Conservation (phyloP, 2,888 invertebrate genomes). For the Andrena flavipes region DNA sequence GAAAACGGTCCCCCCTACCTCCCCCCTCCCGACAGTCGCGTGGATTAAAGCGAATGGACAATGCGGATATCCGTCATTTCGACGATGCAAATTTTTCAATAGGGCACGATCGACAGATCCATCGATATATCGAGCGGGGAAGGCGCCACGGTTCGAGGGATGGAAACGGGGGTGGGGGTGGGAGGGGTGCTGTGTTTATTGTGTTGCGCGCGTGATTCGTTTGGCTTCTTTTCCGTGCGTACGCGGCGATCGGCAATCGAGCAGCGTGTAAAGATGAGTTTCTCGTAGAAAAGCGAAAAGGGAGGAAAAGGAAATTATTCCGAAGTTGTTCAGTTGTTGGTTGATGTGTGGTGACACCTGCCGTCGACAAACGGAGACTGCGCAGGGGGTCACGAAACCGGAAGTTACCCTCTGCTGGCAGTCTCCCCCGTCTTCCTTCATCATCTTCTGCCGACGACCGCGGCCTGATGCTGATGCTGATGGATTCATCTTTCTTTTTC, state of each 20-base stretch:
- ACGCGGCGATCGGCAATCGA: slow-evolving; percentile 32
- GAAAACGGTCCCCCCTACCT: background rate
- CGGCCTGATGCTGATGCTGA: slow-evolving; percentile 76
- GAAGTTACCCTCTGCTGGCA: slow-evolving; percentile 77
- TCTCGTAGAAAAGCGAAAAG: slow-evolving; percentile 11
- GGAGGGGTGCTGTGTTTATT: slow-evolving; percentile 31
- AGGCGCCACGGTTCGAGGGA: slow-evolving; percentile 50
- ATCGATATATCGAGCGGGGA: slow-evolving; percentile 13
- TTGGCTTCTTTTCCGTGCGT: slow-evolving; percentile 49
- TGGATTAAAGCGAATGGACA: background rate
- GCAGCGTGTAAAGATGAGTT: slow-evolving; percentile 34
- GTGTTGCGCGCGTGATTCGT: slow-evolving; percentile 56
- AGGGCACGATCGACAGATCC: background rate
- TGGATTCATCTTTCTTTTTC: slow-evolving; percentile 88
- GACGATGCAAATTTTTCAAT: background rate
- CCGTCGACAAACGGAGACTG: slow-evolving; percentile 76
- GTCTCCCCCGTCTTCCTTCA: slow-evolving; percentile 74
- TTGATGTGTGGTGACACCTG: slow-evolving; percentile 83
- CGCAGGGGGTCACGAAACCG: slow-evolving; percentile 74
- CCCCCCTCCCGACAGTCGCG: background rate
- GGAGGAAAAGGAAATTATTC: slow-evolving; percentile 27
- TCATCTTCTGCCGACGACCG: slow-evolving; percentile 74
- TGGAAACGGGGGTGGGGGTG: background rate
- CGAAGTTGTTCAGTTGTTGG: slow-evolving; percentile 78
- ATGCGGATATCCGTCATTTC: background rate